Percentiles rank a stretch among this genome's conserved stretches.
These are phyloP conservation scores for Metellina segmentata DNA, from an alignment of 2,888 invertebrate genomes.

Conservation along the genomic window DNA sequence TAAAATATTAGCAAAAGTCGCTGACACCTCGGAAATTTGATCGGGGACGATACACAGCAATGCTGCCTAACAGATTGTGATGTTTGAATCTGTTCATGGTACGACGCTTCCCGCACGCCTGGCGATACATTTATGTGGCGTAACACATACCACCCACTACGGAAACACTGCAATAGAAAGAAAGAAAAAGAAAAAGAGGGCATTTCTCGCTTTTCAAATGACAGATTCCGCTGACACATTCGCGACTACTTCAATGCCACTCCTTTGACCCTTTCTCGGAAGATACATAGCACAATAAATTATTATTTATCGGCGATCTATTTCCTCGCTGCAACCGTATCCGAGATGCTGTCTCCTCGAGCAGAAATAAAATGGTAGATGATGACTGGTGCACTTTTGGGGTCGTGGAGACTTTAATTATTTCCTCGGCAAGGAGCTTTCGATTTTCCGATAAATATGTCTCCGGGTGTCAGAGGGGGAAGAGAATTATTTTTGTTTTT, in stretches of 20 bases:
- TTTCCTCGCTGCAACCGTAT: conserved; percentile 29
- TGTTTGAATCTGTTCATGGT: not conserved
- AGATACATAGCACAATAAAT: conserved; percentile 37
- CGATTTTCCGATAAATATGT: conserved; percentile 62
- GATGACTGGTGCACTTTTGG: conserved; percentile 2
- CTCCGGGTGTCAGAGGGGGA: not conserved
- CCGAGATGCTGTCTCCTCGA: not conserved
- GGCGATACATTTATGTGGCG: not conserved
- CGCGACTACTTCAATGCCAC: conserved; percentile 7
- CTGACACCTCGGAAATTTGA: not conserved
- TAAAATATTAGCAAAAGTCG: not conserved
- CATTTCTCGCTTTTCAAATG: not conserved
- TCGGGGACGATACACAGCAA: not conserved
- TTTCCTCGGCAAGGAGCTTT: conserved; percentile 18
- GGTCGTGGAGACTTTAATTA: conserved; percentile 37
- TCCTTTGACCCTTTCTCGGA: not conserved
- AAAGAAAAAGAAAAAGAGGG: not conserved
- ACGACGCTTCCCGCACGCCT: not conserved
- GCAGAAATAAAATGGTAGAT: conserved; percentile 16
- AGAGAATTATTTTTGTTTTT: conserved; percentile 22
- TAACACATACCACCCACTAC: too few species aligned
- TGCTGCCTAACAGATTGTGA: not conserved
- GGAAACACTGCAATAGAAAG: too few species aligned
- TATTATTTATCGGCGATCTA: conserved; percentile 43
- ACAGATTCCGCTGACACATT: conserved; percentile 12